These are phyloP conservation scores for Actinostola sp. DNA, from an alignment of 92 coral and sea anemone genomes.

Conservation along the genomic window DNA sequence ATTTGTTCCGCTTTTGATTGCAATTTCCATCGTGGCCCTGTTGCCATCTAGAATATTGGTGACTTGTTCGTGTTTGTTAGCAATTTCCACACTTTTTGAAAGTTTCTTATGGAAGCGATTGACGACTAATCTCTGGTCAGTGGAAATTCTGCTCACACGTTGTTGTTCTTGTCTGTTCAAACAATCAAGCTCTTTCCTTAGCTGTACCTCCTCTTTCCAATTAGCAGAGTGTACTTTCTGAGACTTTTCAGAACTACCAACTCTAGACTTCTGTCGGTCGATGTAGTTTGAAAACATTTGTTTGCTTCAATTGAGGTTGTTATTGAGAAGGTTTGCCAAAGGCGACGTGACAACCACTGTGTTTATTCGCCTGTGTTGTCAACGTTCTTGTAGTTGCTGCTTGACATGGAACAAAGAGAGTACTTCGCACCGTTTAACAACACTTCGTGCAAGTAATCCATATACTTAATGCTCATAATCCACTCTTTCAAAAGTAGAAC, in stretches of 20 bases:
- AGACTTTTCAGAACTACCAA: slow-evolving; percentile 96
- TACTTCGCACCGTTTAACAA: slow-evolving; percentile 29
- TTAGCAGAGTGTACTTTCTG: slow-evolving; percentile 98
- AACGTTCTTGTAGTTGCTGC: slow-evolving; percentile 19
- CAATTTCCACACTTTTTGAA: slow-evolving; percentile 78
- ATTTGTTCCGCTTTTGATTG: neutral
- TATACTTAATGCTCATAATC: neutral
- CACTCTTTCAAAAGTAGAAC: neutral
- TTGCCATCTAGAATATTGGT: slow-evolving; percentile 45
- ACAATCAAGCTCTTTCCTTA: slow-evolving; percentile 79
- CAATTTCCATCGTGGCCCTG: neutral
- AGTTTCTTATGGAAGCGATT: slow-evolving; percentile 81
- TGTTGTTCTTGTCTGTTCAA: slow-evolving; percentile 82
- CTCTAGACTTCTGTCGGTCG: slow-evolving; percentile 84
- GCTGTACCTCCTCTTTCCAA: slow-evolving; percentile 97
- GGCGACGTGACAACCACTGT: slow-evolving; percentile 39
- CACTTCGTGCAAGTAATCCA: slow-evolving; percentile 15
- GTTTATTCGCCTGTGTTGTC: slow-evolving; percentile 23
- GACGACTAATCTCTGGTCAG: slow-evolving; percentile 86
- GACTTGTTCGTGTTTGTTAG: slow-evolving; percentile 75
- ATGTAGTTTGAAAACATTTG: slow-evolving; percentile 82
- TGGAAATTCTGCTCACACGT: slow-evolving; percentile 75
- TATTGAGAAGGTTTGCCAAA: neutral
- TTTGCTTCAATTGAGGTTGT: too few relatives aligned
- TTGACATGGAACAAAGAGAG: slow-evolving; percentile 10